These are phyloP conservation scores for Solea solea DNA, from an alignment of 2,113 vertebrate species.

Conservation along the genomic window DNA sequence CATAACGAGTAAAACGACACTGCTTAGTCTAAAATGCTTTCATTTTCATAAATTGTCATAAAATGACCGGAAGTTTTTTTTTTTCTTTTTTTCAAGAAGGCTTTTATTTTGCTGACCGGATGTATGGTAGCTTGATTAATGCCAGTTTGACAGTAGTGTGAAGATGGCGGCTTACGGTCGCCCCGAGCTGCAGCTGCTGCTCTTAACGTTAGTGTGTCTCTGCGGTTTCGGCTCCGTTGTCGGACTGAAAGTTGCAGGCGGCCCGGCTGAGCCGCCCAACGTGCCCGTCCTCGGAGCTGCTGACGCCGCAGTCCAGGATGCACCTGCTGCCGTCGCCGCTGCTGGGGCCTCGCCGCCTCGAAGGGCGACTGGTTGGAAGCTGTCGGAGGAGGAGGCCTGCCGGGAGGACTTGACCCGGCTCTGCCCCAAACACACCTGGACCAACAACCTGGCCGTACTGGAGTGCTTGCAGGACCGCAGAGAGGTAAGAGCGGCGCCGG, in stretches of 20 bases:
- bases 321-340: conserved; percentile 68
- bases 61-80: conserved; percentile 16
- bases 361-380: conserved; percentile 88
- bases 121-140: neutral
- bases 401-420: conserved; percentile 92
- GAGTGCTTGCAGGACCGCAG: conserved; percentile 95
- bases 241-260: conserved; percentile 48
- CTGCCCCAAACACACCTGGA: conserved; percentile 95
- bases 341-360: conserved; percentile 78
- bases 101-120: conserved; percentile 60
- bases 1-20: too few species aligned
- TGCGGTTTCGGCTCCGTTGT: conserved; percentile 43
- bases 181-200: conserved; percentile 67
- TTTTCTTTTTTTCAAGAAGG: rapidly evolving
- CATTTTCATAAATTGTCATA: neutral
- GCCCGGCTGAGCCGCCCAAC: conserved; percentile 62
- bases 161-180: conserved; percentile 83
- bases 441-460: conserved; percentile 95
- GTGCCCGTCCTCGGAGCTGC: conserved; percentile 32
- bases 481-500: conserved; percentile 82
- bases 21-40: neutral
- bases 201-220: conserved; percentile 57
- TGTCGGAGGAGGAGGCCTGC: conserved; percentile 94
- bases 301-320: conserved; percentile 58
- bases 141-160: conserved; percentile 56